Evolutionary conservation across 2,113 vertebrate genomes (phyloP), one percentile per base, ranked within the genome.

Genomic region (Psephotus haematonotus): DNA sequence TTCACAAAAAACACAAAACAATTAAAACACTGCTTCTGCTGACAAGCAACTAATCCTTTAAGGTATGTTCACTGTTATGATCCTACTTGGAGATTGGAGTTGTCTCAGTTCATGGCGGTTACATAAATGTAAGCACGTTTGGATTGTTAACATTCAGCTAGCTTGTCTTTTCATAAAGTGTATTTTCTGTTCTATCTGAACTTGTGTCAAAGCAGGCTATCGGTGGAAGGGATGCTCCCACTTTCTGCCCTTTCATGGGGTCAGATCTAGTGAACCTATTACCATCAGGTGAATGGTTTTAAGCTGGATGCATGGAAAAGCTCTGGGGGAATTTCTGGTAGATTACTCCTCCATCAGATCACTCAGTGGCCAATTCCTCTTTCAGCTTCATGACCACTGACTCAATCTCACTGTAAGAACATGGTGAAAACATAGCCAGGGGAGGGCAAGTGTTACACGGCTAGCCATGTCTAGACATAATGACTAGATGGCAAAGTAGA

Each of bases 11-110:
- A 47, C 5, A 8, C 31, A 57, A 31, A 37, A 17, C 39, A 39
- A 65, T 17, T 9, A 35, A 43, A 47, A 44, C 28, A 67, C 23
- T 31, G 43, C 44, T 91, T 84, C 69, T 68, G 47, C 78, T 82
- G 77, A 95, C 57, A 90, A 72, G 62, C 65, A 82, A 57, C 44
- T 90, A 94, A 96, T 92, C 81, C 86, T 77, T 87, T 93, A 92
- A 92, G 67, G 49, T 78, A 55, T 29, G 41, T 60, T 79, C 70
- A 50, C 6, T 70, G 86, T 81, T 83, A 74, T 8, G 13, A 80
- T 74, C 86, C 64, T 68, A 19, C 76, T 27, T 76, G 62, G 57
- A 87, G 52, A 87, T 2, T 55, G 64, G 72, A 31, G 86, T 77
- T 83, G 71, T 83, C 68, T 92, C 76, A 59, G 71, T 41, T 65